phyloP scores from a whole-genome alignment of 1,140 invertebrate genomes.

The Aphelenchoides besseyi region DNA sequence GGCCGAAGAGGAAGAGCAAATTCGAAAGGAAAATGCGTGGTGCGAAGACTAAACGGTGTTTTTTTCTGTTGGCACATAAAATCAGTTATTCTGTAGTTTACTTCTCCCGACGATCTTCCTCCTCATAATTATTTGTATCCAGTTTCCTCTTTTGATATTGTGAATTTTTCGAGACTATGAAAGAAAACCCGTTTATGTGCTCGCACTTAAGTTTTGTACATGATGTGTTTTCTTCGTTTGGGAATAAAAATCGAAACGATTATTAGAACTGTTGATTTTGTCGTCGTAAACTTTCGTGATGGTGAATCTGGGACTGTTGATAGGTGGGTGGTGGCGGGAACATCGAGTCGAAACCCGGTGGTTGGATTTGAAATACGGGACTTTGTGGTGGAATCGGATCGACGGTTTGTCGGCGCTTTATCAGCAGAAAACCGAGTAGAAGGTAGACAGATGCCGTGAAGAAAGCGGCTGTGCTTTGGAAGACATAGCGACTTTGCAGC shows the following conservation, averaged over 20 bases:
- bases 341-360: constrained; percentile 8
- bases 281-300: neutral
- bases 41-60: constrained; percentile 42
- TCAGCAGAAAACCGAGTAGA: neutral
- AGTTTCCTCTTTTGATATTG: neutral
- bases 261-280: neutral
- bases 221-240: no score
- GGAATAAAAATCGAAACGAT: neutral
- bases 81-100: neutral
- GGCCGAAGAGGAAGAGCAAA: constrained; percentile 79
- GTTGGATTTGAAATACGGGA: constrained; percentile 5
- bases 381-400: neutral
- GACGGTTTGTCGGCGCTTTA: neutral
- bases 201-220: no score
- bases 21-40: constrained; percentile 49
- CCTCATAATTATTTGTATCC: neutral
- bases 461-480: constrained; percentile 15
- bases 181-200: no score
- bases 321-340: constrained; percentile 15
- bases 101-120: neutral
- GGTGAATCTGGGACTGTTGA: neutral
- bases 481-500: neutral
- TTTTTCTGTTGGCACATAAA: neutral
- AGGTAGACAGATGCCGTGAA: constrained; percentile 8
- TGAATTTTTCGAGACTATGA: no score